Evolutionary conservation across 2,797 vertebrate species (phyloP), one percentile per base, ranked within the genome.

Genomic region (Pseudotriccus pelzelni): DNA sequence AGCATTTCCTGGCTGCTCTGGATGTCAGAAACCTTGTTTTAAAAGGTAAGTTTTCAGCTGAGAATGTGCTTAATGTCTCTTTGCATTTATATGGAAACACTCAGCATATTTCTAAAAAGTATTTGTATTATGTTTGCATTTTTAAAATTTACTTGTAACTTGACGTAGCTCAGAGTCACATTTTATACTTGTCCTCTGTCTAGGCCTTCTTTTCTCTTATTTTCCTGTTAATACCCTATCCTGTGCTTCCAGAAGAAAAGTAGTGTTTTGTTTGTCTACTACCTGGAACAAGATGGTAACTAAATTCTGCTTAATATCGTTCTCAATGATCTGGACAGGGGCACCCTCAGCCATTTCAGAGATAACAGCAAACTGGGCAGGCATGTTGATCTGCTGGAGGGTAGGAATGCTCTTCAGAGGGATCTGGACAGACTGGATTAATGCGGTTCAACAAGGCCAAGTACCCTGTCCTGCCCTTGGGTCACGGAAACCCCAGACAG

Each of bases 1-100:
- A 97, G 97, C 97, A 97, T 96, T 97, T 97, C 96, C 90, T 96
- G 96, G 96, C 96, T 98, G 97, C 97, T 97, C 91, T 97, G 97
- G 97, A 98, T 97, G 96, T 97, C 97, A 98, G 97, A 96, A 97
- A 96, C 84, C 94, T 96, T 79, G n/a, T 89, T 91, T 75, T 84
- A 63, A 89, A 93, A 98, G 97, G 98, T 98, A 97, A 97, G 97
- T 94, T 91, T 97, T 76, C 93, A 79, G 53, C 24, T 83, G 44
- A 92, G 44, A 96, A 81, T 84, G 21, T 83, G 53, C 92, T 94
- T 37, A 88, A 80, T 96, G 73, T 47, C 44, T 96, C 81, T 93
- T 43, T 84, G 9, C 81, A 30, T 50, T 95, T 56, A 22, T 72
- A 18, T 58, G 49, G 53, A 93, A 95, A 91, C 34, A 56, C 87